Percentiles rank a stretch among this genome's conserved stretches.
These are phyloP conservation scores for Uropetala carovei DNA, from an alignment of 2,888 invertebrate species.

Conservation along the genomic window DNA sequence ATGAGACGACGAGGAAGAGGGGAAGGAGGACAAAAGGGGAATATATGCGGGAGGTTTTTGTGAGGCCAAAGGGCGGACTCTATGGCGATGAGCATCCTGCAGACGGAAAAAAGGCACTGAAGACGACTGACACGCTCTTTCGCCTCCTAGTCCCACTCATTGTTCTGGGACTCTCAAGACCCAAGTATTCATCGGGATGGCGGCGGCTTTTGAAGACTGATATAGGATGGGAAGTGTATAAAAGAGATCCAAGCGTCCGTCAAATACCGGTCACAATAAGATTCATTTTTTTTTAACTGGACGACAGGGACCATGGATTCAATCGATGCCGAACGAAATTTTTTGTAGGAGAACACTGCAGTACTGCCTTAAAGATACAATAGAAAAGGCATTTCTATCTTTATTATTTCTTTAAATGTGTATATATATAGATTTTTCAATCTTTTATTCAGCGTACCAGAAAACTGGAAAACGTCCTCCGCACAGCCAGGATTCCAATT, in stretches of 20 bases:
- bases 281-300: background rate
- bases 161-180: background rate
- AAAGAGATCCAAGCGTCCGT: background rate
- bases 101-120: background rate
- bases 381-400: no score
- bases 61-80: background rate
- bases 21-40: background rate
- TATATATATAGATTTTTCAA: no score
- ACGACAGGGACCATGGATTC: background rate
- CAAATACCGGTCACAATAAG: background rate
- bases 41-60: background rate
- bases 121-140: slow-evolving; percentile 24
- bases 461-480: no score
- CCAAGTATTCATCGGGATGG: background rate
- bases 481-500: no score
- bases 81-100: background rate
- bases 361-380: background rate
- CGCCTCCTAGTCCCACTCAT: background rate
- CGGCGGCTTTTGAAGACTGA: slow-evolving; percentile 2
- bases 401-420: no score
- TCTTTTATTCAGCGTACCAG: no score
- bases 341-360: background rate
- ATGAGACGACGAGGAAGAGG: background rate
- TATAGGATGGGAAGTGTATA: background rate
- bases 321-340: background rate